phyloP scores from a whole-genome alignment of 2,797 vertebrate species.

The Philypnodon macrostomus region DNA sequence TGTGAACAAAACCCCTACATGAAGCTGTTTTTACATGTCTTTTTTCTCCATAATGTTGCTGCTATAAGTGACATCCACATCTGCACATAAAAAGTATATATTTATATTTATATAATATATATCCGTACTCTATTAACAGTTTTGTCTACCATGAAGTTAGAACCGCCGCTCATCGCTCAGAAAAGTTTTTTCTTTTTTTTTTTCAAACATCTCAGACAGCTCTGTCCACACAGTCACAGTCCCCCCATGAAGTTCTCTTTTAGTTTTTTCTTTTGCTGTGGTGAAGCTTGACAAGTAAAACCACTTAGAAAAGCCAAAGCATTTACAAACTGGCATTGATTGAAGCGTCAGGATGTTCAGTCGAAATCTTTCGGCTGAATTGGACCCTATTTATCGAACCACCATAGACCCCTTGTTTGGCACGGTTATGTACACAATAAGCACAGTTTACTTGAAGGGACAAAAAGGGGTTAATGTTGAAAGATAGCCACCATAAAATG shows the following conservation, averaged over 20 bases:
- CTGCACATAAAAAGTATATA: slow-evolving; percentile 87
- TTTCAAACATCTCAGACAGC: slow-evolving; percentile 79
- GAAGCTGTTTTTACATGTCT: slow-evolving; percentile 57
- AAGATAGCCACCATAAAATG: slow-evolving; percentile 13
- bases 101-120: slow-evolving; percentile 87
- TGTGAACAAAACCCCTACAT: slow-evolving; percentile 77
- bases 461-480: slow-evolving; percentile 40
- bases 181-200: slow-evolving; percentile 61
- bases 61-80: slow-evolving; percentile 84
- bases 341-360: slow-evolving; percentile 54
- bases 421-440: slow-evolving; percentile 72
- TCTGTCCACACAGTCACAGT: slow-evolving; percentile 51
- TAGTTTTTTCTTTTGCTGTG: slow-evolving; percentile 12
- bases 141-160: slow-evolving; percentile 82
- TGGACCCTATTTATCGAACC: slow-evolving; percentile 57
- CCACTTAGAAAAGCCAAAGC: slow-evolving; percentile 72
- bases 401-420: slow-evolving; percentile 62
- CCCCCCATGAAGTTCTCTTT: slow-evolving; percentile 41
- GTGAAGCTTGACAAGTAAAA: slow-evolving; percentile 65
- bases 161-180: slow-evolving; percentile 72
- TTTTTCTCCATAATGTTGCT: slow-evolving; percentile 78
- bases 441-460: slow-evolving; percentile 65
- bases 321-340: slow-evolving; percentile 77
- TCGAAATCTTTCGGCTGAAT: slow-evolving; percentile 40
- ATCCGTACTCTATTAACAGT: slow-evolving; percentile 85